These are phyloP conservation scores for Takifugu ocellatus DNA, from an alignment of 2,797 vertebrate genomes.

Conservation along the genomic window DNA sequence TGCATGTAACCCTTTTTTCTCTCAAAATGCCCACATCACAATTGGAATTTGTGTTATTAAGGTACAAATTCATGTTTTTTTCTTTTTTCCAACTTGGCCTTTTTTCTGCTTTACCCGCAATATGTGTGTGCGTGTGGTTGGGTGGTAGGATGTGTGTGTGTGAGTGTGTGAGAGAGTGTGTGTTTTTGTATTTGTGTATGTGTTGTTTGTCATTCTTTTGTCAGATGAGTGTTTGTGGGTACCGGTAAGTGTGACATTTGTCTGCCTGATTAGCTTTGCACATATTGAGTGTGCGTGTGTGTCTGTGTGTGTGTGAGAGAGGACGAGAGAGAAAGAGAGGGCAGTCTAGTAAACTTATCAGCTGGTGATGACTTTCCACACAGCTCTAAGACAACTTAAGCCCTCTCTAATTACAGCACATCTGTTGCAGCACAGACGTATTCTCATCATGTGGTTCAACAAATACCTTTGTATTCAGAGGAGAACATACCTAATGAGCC, in stretches of 20 bases:
- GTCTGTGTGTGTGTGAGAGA: slow-evolving; percentile 20
- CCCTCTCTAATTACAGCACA: slow-evolving; percentile 83
- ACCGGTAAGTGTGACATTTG: slow-evolving; percentile 29
- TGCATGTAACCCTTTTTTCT: too few relatives aligned
- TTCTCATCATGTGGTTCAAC: slow-evolving; percentile 81
- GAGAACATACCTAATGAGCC: slow-evolving; percentile 79
- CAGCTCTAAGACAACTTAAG: slow-evolving; percentile 81
- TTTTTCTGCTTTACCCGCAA: background rate
- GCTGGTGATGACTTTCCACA: slow-evolving; percentile 75
- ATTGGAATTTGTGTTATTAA: background rate
- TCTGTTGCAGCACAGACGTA: slow-evolving; percentile 80
- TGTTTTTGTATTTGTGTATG: slow-evolving; percentile 14
- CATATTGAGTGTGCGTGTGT: slow-evolving; percentile 18
- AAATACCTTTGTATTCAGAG: slow-evolving; percentile 81
- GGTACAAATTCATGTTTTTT: background rate
- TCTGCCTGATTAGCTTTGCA: slow-evolving; percentile 39
- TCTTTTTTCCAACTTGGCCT: background rate
- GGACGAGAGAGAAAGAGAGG: slow-evolving; percentile 36
- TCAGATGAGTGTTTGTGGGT: slow-evolving; percentile 36
- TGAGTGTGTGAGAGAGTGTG: slow-evolving; percentile 7
- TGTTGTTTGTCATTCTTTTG: slow-evolving; percentile 47
- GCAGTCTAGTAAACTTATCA: slow-evolving; percentile 76
- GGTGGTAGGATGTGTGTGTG: slow-evolving; percentile 2
- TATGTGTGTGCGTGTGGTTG: slow-evolving; percentile 13
- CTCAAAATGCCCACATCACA: too few relatives aligned